Base-by-base conservation (phyloP, 2,113 vertebrate genomes). In the Campylorhamphus procurvoides region DNA sequence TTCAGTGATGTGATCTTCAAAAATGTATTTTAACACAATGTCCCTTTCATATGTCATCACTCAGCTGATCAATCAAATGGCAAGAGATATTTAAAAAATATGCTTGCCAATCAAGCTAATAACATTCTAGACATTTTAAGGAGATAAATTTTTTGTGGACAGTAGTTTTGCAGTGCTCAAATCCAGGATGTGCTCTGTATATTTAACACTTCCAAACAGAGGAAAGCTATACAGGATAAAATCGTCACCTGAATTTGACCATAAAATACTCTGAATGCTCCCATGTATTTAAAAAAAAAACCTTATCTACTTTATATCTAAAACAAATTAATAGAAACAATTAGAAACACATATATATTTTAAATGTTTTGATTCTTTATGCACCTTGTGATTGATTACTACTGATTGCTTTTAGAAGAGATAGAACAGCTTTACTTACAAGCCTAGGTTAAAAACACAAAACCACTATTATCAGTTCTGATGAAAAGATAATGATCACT, bases 321-420 rank as follows among this genome's bases (percentile, higher is more conserved):
- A 64, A 74, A 35, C 4, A 74, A 47, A 67, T 37, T 18, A 73
- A 42, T 72, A 14, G 22, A 72, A 91, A 17, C 12, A 56, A 40
- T 7, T 76, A 35, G 28, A 72, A 87, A 73, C 68, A 87, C 2
- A 1, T 50, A 60, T 44, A 11, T n/a, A 46, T 66, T 47, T 42
- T 31, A 58, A 50, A 13, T 37, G 6, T 52, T 75, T n/a, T 81
- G 12, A 76, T 37, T 89, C 39, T 96, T 93, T 94, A 56, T 19
- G 75, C 31, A 87, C 4, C 28, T 69, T 44, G 6, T 87, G 82
- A 93, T 83, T 90, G 15, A 73, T 95, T 76, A 31, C 9, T 84
- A 24, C 59, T 95, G 73, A 69, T 91, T 96, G 55, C 49, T 93
- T 92, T 96, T 71, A 84, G 60, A 94, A 68, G 74, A 93, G 58